Evolutionary conservation across 2,888 invertebrate genomes (phyloP), one percentile per base, ranked within the genome.

Genomic region (Cecidostiba fungosa): DNA sequence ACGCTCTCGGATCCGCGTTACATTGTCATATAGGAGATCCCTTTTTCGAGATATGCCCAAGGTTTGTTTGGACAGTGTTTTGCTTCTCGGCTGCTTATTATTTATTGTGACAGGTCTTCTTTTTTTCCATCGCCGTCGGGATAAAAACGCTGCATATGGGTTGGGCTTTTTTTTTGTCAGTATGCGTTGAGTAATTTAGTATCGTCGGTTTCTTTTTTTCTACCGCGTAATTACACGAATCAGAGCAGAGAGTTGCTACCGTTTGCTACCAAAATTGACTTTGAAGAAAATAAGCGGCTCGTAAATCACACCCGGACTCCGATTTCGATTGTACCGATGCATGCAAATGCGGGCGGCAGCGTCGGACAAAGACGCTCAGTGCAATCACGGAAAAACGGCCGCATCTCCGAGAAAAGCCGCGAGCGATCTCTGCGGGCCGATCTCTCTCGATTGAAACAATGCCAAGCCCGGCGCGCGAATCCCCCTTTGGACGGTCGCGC

Each of bases 391-490:
- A 66, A 26, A 29, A 66, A 6, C 54, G 70, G 10, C 19, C 19
- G 19, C n/a, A 39, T 39, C 66, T 2, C 26, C n/a, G 32, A 43
- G 29, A 39, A 39, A 39, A 70, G 43, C 23, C 26, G 23, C 72
- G 19, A 19, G 36, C 72, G 82, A 82, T 74, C 72, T 72, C 32
- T 26, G 16, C 29, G 29, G 69, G 50, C 36, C 76, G 50, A 82
- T 76, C 23, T 72, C n/a, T n/a, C 10, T 36, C 74, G 43, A 76
- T 80, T 90, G 91, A 90, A 91, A 91, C 90, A 91, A 91, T 91
- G 90, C 90, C 90, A 90, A 90, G 77, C 82, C 36, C 29, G 36
- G 6, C 16, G 86, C 87, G 87, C 84, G 85, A 77, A 81, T 54
- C 14, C 50, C 36, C 14, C n/a, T 59, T 54, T 23, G 19, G 54